Base-by-base conservation (phyloP, 2,888 invertebrate species). In the Crossocerus cetratus region DNA sequence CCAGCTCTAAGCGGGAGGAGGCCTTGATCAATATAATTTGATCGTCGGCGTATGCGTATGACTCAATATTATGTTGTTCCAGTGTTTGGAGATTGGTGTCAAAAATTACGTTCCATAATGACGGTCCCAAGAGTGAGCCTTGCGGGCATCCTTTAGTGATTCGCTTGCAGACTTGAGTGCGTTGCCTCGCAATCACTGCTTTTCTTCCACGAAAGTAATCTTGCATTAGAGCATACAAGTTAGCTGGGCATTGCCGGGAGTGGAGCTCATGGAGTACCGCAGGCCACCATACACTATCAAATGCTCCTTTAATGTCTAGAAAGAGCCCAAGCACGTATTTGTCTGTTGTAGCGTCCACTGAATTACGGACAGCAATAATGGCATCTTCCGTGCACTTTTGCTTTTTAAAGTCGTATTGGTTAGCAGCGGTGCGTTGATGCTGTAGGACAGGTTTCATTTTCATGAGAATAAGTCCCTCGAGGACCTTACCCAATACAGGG, bases 71-170 rank as follows among this genome's bases (percentile, higher is more conserved):
- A n/a, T n/a, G n/a, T n/a, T n/a, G n/a, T n/a, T n/a, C n/a, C n/a
- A n/a, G n/a, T n/a, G n/a, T n/a, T n/a, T n/a, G n/a, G n/a, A n/a
- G n/a, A n/a, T n/a, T n/a, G n/a, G n/a, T n/a, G n/a, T 73, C 65
- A 21, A 73, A 69, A 0, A 62, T 42, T 0, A 73, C 0, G 57
- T 69, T 73, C 73, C 69, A 73, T 4, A 60, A 21, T 0, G 11
- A n/a, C 0, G 78, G 73, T 0, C 75, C 71, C 0, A 78, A 13
- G 0, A 78, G 22, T 0, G 73, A 76, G 0, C 76, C 76, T n/a
- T 78, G 76, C 0, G 72, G 78, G 21, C 78, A 78, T 1, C 76
- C 78, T 14, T 65, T 69, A 0, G 61, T 62, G 0, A 61, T 32
- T 18, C 11, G 8, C 57, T 65, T 70, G 14, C 5, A 8, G 5